Conservation (phyloP, 2,797 vertebrate species). For the Rachycentron canadum region DNA sequence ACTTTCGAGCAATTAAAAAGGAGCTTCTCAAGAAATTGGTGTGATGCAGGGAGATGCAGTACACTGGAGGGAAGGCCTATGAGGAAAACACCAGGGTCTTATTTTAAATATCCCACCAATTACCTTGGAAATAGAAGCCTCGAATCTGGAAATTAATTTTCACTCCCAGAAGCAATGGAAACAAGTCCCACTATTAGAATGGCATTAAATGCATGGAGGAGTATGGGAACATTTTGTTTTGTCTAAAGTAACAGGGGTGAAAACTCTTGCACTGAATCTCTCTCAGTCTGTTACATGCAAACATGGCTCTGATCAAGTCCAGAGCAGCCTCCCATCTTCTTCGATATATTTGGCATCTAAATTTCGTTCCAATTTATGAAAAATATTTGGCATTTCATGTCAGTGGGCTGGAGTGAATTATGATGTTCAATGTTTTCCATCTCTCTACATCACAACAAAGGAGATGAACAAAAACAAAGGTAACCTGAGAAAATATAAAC, state of each 20-base stretch:
- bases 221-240: not conserved
- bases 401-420: not conserved
- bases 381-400: not conserved
- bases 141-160: conserved; percentile 1
- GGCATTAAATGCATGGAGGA: not conserved
- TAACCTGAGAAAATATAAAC: not conserved
- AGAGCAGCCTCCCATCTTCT: not conserved
- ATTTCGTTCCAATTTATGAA: not conserved
- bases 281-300: not conserved
- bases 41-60: not conserved
- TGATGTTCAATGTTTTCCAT: not conserved
- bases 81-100: conserved; percentile 2
- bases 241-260: not conserved
- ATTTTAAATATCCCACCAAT: conserved; percentile 9
- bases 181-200: not conserved
- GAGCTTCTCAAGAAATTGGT: not conserved
- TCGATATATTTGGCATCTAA: not conserved
- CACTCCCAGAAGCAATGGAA: not conserved
- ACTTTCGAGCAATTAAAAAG: not conserved
- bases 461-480: not conserved
- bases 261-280: not conserved
- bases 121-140: not conserved
- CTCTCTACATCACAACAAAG: not conserved
- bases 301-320: not conserved
- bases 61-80: not conserved